phyloP scores from a whole-genome alignment of 2,888 invertebrate genomes.

The Oxystoma pomonae region DNA sequence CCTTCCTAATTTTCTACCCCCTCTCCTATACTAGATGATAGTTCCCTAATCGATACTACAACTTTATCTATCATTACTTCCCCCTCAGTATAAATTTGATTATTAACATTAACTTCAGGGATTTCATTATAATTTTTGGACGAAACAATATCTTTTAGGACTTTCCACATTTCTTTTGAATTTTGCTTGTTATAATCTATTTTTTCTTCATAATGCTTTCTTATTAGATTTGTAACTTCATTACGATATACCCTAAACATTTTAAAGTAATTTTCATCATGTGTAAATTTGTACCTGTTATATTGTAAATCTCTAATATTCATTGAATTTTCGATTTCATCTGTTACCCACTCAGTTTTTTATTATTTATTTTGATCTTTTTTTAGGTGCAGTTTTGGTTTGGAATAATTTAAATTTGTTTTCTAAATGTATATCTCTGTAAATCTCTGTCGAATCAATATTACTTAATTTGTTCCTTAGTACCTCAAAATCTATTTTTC shows the following conservation, averaged over 20 bases:
- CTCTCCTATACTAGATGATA: no score
- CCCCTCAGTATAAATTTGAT: not conserved
- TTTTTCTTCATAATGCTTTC: not conserved
- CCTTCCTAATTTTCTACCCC: no score
- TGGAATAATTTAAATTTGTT: no score
- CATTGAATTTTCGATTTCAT: no score
- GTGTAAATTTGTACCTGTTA: not conserved
- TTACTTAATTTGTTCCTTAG: no score
- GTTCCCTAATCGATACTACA: not conserved
- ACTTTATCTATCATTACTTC: not conserved
- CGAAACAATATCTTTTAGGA: not conserved
- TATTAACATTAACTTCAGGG: not conserved
- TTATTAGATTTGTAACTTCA: not conserved
- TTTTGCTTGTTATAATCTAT: not conserved
- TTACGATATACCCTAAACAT: not conserved
- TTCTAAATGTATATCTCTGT: no score
- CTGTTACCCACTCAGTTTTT: no score
- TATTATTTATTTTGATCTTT: no score
- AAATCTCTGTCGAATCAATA: no score
- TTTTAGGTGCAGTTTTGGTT: no score
- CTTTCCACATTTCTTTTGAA: not conserved
- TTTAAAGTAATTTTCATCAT: not conserved
- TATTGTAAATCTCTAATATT: not conserved
- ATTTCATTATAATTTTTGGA: not conserved
- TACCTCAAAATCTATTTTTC: no score